Evolutionary conservation across 1,140 invertebrate genomes (phyloP).

Genomic region (Phortica variegata): DNA sequence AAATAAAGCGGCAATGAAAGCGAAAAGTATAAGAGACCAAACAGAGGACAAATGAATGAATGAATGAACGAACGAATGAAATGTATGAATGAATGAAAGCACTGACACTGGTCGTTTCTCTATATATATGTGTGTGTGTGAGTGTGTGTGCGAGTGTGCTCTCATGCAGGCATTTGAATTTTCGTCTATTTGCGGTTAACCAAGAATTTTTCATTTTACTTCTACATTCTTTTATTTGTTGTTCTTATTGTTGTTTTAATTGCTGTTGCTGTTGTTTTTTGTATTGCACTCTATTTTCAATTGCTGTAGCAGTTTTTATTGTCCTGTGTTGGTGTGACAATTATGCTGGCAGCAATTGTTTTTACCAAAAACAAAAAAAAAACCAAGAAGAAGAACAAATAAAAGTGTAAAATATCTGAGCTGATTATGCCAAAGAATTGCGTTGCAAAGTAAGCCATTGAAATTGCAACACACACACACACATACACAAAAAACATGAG

Average conservation of each 20-base stretch:
- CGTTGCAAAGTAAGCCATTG: too few relatives aligned
- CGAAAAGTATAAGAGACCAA: too few relatives aligned
- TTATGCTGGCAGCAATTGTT: slow-evolving; percentile 8
- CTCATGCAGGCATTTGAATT: too few relatives aligned
- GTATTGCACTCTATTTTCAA: too few relatives aligned
- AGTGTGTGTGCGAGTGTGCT: neutral
- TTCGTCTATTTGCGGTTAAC: too few relatives aligned
- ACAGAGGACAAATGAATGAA: too few relatives aligned
- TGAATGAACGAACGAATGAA: too few relatives aligned
- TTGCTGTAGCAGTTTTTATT: too few relatives aligned
- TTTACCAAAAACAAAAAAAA: neutral
- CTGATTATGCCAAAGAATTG: neutral
- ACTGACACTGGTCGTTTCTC: neutral
- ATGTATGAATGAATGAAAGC: neutral
- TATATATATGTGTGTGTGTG: neutral
- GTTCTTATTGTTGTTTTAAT: too few relatives aligned
- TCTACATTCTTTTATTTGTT: neutral
- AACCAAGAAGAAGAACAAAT: neutral
- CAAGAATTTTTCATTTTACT: neutral
- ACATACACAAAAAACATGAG: neutral
- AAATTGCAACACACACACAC: slow-evolving; percentile 10
- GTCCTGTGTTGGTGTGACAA: neutral
- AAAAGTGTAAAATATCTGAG: neutral
- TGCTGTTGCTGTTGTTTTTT: too few relatives aligned
- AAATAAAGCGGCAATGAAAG: too few relatives aligned